Base-by-base conservation (phyloP, 2,113 vertebrate genomes). In the Tautogolabrus adspersus region DNA sequence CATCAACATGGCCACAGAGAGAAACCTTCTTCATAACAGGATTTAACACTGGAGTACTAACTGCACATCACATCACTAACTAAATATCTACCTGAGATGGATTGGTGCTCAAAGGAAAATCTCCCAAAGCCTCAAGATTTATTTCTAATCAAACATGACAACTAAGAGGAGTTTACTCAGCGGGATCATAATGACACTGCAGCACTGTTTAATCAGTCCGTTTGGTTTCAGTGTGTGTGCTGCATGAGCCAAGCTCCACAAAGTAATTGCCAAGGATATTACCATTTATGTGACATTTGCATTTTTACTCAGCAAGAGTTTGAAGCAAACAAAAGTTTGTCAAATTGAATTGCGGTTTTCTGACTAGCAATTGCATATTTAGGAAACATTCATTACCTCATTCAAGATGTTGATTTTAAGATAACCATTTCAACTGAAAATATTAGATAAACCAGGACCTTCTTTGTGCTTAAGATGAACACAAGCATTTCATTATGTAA, bases 141-240 rank as follows among this genome's bases (percentile, higher is more conserved):
- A 93, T 94, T 95, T 93, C 86, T 92, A 92, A 94, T 94, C 93
- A 93, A 94, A 94, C 90, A 93, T 87, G 89, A 92, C 79, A 84
- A 89, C 69, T 89, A 86, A 83, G 84, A 93, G 73, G 83, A 90
- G 87, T 90, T 88, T 92, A 82, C 82, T 83, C 78, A 79, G 88
- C 60, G 46, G 65, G 61, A 75, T 85, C 75, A 72, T 90, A 86
- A 92, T 88, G 89, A 90, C 77, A 47, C 71, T 54, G 81, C 82
- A 80, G 86, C 80, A 77, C 83, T 88, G 82, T 94, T 92, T 94
- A 92, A 94, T 92, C 92, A 92, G 91, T 87, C 76, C 61, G 75
- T 86, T 92, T 87, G 90, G 82, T 89, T 90, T 89, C 82, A 88
- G 75, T 87, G 30, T 34, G 89, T 92, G 79, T 63, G 52, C 74